phyloP scores from a whole-genome alignment of 2,888 invertebrate genomes.

The Drosophila leonis region DNA sequence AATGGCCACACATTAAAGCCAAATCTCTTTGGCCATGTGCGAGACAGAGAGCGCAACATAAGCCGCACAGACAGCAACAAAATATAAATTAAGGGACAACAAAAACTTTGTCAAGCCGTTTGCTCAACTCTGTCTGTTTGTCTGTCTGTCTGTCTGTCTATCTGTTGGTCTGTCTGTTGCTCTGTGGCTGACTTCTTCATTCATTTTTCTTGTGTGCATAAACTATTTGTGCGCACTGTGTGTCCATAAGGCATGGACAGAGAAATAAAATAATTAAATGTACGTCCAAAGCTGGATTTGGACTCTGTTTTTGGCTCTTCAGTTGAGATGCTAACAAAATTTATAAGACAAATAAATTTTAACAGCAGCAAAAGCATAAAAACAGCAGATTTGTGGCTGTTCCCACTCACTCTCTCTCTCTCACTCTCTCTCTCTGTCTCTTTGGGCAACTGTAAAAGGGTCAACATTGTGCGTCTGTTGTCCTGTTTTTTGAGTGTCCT shows the following conservation, averaged over 20 bases:
- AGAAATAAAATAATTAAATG: constrained; percentile 62
- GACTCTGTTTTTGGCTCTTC: constrained; percentile 30
- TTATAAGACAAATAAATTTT: constrained; percentile 76
- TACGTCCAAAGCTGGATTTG: constrained; percentile 24
- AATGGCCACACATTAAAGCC: constrained; percentile 70
- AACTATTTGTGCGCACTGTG: constrained; percentile 51
- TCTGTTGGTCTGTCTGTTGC: no score
- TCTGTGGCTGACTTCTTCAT: constrained; percentile 44
- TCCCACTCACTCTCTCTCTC: not conserved
- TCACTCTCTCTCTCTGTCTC: not conserved
- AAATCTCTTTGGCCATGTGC: not conserved
- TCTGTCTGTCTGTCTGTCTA: not conserved
- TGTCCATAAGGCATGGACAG: constrained; percentile 21
- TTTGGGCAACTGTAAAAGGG: constrained; percentile 35
- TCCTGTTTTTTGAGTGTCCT: constrained; percentile 34
- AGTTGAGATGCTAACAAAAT: constrained; percentile 73
- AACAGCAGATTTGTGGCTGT: constrained; percentile 64
- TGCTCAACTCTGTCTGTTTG: not conserved
- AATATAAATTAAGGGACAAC: constrained; percentile 44
- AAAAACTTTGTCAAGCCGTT: constrained; percentile 49
- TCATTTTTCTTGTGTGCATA: constrained; percentile 45
- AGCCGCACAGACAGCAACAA: constrained; percentile 22
- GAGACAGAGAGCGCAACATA: constrained; percentile 6
- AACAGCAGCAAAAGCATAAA: constrained; percentile 51
- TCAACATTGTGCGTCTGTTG: constrained; percentile 43